Evolutionary conservation across 2,888 invertebrate genomes (phyloP).

Genomic region (Isotomurus palustris): DNA sequence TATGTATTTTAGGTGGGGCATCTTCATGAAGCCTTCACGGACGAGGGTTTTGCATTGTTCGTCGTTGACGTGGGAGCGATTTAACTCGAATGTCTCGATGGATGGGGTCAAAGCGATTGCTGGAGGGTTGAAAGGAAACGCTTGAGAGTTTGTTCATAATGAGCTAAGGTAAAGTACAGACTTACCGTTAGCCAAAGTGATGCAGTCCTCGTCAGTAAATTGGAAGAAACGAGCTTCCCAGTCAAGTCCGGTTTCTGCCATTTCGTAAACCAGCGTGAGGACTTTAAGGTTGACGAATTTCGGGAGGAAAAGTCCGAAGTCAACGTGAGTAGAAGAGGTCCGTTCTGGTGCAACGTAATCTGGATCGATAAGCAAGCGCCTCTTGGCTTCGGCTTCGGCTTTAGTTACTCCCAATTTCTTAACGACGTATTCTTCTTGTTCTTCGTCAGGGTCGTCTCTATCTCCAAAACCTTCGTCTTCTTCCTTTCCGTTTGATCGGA

Average conservation of each 20-base stretch:
- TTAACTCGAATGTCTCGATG: constrained; percentile 39
- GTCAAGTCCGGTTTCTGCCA: constrained; percentile 40
- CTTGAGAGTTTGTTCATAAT: neutral
- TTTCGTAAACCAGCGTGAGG: constrained; percentile 39
- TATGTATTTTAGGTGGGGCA: constrained; percentile 39
- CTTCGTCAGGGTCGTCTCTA: neutral
- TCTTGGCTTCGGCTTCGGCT: neutral
- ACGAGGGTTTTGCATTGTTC: constrained; percentile 43
- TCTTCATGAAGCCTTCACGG: constrained; percentile 38
- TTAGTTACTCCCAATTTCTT: neutral
- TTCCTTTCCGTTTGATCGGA: neutral
- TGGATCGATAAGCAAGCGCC: neutral
- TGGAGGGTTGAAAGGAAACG: no score
- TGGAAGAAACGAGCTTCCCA: constrained; percentile 38
- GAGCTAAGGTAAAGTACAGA: no score
- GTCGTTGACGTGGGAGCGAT: constrained; percentile 37
- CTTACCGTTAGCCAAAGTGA: constrained; percentile 38
- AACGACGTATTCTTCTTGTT: neutral
- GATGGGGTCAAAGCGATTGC: constrained; percentile 27
- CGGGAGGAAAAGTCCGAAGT: constrained; percentile 36
- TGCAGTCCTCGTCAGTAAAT: constrained; percentile 42
- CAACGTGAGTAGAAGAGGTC: constrained; percentile 35
- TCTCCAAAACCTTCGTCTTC: constrained; percentile 28
- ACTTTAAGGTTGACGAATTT: constrained; percentile 33
- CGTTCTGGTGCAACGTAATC: constrained; percentile 12